Evolutionary conservation across 2,797 vertebrate species (phyloP).

Genomic region (Pangasius krempfi): DNA sequence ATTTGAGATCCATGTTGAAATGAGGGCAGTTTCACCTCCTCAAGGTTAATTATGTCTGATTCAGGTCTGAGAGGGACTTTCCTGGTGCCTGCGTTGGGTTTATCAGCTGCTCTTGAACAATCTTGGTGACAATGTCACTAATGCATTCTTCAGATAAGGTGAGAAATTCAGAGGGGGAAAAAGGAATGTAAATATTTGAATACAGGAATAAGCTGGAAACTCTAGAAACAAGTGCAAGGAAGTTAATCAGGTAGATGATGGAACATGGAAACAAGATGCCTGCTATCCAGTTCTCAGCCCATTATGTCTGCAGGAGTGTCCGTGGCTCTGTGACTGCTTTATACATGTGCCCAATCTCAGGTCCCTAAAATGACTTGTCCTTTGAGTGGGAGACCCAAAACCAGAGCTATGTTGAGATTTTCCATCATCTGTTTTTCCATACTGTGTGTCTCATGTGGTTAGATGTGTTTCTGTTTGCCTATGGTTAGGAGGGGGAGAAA

Average conservation of each 20-base stretch:
- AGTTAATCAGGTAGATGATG: constrained; percentile 35
- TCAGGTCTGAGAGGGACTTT: constrained; percentile 56
- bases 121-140: constrained; percentile 65
- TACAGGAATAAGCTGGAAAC: constrained; percentile 60
- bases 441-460: constrained; percentile 59
- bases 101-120: constrained; percentile 69
- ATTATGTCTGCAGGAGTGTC: constrained; percentile 34
- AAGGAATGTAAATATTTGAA: constrained; percentile 71
- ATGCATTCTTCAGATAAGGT: constrained; percentile 72
- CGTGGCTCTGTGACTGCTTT: constrained; percentile 54
- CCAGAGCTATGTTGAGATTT: constrained; percentile 67
- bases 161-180: constrained; percentile 36
- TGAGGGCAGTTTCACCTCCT: constrained; percentile 57
- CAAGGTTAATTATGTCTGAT: constrained; percentile 49
- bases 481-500: constrained; percentile 33
- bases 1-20: constrained; percentile 51
- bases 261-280: constrained; percentile 63
- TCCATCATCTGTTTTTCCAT: constrained; percentile 64
- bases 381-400: constrained; percentile 69
- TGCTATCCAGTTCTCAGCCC: neutral
- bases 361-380: constrained; percentile 69
- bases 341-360: constrained; percentile 58
- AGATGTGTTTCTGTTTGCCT: constrained; percentile 49
- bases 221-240: constrained; percentile 41
- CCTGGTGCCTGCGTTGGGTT: constrained; percentile 63